Evolutionary conservation across 2,113 vertebrate species (phyloP).

Genomic region (Trachemys scripta): DNA sequence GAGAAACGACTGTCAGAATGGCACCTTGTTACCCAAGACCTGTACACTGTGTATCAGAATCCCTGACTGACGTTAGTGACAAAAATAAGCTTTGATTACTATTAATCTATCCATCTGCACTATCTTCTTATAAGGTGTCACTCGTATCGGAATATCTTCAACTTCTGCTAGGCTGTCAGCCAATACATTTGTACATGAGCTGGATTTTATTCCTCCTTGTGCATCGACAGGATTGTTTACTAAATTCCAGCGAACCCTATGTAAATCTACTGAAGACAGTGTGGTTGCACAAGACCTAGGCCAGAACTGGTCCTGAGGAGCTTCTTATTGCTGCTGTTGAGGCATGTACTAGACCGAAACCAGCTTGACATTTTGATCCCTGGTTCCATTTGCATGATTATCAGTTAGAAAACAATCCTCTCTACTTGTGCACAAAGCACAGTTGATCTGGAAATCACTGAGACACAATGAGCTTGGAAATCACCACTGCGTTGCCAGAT

Average conservation of each 20-base stretch:
- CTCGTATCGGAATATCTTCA: neutral
- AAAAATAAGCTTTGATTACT: no score
- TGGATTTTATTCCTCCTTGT: neutral
- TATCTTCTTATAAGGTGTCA: neutral
- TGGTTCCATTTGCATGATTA: neutral
- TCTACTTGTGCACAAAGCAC: neutral
- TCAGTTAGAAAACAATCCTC: slow-evolving; percentile 12
- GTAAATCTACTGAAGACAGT: neutral
- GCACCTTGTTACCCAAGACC: neutral
- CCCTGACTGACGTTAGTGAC: neutral
- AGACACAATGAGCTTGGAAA: no score
- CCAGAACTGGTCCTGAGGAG: neutral
- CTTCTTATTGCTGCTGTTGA: neutral
- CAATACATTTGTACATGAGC: neutral
- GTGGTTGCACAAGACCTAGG: neutral
- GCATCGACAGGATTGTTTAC: neutral
- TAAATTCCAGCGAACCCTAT: neutral
- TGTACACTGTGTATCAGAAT: neutral
- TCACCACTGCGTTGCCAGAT: neutral
- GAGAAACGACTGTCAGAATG: neutral
- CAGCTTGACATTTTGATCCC: neutral
- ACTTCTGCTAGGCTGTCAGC: neutral
- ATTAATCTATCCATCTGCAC: neutral
- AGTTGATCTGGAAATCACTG: neutral
- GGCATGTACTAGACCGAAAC: neutral